Percentiles rank a stretch among this genome's conserved stretches.
phyloP scores from a whole-genome alignment of 2,888 invertebrate genomes.

The Eledone cirrhosa region DNA sequence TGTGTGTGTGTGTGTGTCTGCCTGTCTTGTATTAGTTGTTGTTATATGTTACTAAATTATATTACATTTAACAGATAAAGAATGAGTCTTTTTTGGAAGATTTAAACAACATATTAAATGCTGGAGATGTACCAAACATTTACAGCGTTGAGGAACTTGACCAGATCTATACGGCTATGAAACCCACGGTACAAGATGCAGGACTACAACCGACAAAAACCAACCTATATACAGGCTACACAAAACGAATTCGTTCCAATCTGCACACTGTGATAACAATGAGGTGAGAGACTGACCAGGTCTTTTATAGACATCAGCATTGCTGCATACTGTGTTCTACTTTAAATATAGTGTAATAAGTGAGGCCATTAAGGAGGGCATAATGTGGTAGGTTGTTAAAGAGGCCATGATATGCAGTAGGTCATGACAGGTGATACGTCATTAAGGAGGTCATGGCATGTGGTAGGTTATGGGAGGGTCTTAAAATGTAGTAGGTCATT shows the following conservation, averaged over 20 bases:
- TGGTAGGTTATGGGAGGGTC: too few species aligned
- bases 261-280: slow-evolving; percentile 67
- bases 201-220: slow-evolving; percentile 83
- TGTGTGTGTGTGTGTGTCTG: not conserved
- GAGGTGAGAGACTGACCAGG: slow-evolving; percentile 67
- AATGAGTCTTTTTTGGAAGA: slow-evolving; percentile 68
- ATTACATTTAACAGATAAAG: slow-evolving; percentile 63
- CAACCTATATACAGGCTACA: slow-evolving; percentile 66
- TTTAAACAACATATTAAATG: slow-evolving; percentile 67
- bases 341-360: too few species aligned
- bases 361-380: too few species aligned
- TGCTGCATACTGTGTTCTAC: too few species aligned
- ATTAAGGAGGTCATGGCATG: too few species aligned
- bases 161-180: slow-evolving; percentile 77
- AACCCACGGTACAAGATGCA: slow-evolving; percentile 79
- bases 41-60: too few species aligned
- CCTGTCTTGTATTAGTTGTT: not conserved
- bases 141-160: slow-evolving; percentile 67
- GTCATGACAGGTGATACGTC: too few species aligned
- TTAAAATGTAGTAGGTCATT: too few species aligned
- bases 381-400: too few species aligned
- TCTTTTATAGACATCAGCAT: too few species aligned
- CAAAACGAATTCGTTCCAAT: slow-evolving; percentile 65
- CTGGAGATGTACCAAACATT: slow-evolving; percentile 68
- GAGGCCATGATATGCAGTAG: too few species aligned